phyloP scores from a whole-genome alignment of 2,113 vertebrate species.

The Phyllostomus discolor region DNA sequence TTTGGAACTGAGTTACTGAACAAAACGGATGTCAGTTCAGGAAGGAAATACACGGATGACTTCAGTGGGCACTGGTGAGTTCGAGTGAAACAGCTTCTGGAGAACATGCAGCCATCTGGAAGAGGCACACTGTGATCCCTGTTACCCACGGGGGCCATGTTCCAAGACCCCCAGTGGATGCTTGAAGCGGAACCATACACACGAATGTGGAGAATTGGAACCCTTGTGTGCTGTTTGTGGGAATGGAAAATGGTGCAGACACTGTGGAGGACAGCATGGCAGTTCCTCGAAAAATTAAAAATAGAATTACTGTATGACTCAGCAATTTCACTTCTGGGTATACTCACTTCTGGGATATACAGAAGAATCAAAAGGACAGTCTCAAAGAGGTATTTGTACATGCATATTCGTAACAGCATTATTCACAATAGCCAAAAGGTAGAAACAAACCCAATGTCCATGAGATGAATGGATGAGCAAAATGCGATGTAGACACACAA shows the following conservation, averaged over 20 bases:
- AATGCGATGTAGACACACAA: background rate
- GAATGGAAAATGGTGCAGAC: background rate
- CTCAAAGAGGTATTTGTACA: no score
- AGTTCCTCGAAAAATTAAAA: no score
- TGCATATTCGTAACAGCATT: no score
- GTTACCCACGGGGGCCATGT: background rate
- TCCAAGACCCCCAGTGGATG: background rate
- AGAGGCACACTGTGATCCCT: background rate
- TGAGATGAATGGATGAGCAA: no score
- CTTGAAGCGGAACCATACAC: background rate
- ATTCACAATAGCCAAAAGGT: no score
- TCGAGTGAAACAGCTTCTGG: background rate
- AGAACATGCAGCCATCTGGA: background rate
- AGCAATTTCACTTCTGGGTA: no score
- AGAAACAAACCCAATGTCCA: no score
- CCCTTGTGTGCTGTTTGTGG: background rate
- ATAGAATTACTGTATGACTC: no score
- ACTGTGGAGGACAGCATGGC: no score
- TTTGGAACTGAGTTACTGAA: background rate
- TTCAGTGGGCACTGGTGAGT: background rate
- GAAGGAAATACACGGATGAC: background rate
- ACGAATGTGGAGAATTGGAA: background rate
- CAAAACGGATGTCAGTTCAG: background rate
- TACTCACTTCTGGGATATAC: no score
- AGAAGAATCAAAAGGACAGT: no score